Evolutionary conservation across 2,888 invertebrate genomes (phyloP).

Genomic region (Harpalus rubripes): DNA sequence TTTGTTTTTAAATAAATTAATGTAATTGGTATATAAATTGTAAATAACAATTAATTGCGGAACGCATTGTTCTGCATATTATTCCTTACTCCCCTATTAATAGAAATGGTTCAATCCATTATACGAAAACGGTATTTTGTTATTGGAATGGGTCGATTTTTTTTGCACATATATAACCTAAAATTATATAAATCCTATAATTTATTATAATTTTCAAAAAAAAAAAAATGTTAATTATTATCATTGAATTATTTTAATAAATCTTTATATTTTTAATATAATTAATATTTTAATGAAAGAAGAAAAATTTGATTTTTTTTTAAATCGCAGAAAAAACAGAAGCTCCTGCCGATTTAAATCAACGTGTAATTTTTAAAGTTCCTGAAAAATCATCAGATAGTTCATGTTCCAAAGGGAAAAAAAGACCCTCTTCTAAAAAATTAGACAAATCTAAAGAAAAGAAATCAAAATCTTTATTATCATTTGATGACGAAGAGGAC

Average conservation of each 20-base stretch:
- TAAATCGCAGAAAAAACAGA: conserved; percentile 79
- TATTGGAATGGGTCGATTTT: conserved; percentile 66
- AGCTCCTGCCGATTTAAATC: conserved; percentile 81
- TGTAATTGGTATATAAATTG: neutral
- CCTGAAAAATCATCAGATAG: conserved; percentile 72
- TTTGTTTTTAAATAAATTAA: neutral
- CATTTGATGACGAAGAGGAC: conserved; percentile 77
- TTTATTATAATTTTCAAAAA: conserved; percentile 1
- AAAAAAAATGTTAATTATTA: conserved; percentile 24
- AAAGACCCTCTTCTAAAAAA: conserved; percentile 68
- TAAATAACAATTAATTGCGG: neutral
- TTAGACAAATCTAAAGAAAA: conserved; percentile 72
- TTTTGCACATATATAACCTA: conserved; percentile 56
- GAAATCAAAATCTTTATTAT: conserved; percentile 76
- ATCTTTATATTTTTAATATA: conserved; percentile 28
- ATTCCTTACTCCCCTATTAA: conserved; percentile 75
- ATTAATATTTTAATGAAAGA: neutral
- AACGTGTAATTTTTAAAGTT: conserved; percentile 81
- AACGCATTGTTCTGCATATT: conserved; percentile 31
- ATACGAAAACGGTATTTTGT: conserved; percentile 76
- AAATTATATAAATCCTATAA: conserved; percentile 10
- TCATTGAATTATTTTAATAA: conserved; percentile 7
- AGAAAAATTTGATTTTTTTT: conserved; percentile 31
- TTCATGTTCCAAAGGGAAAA: conserved; percentile 68
- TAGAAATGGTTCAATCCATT: conserved; percentile 76